Conservation (phyloP, 2,113 vertebrate genomes). For the Gallinago media region DNA sequence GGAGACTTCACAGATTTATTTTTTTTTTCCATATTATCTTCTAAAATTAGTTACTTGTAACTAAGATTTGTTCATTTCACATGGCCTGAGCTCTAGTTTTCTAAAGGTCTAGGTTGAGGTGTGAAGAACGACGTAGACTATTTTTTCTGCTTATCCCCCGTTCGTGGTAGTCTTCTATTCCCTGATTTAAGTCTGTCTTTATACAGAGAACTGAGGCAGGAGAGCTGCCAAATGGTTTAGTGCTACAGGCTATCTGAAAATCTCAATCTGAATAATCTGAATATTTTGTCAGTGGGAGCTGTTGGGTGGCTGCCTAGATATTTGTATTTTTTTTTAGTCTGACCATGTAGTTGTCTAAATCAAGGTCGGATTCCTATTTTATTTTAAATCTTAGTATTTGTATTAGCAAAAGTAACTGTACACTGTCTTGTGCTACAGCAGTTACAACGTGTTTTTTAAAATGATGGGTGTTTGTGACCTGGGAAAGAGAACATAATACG, state of each 20-base stretch:
- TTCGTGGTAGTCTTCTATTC: background rate
- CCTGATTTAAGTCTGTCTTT: background rate
- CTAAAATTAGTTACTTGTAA: background rate
- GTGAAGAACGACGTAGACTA: background rate
- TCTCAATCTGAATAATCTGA: slow-evolving; percentile 47
- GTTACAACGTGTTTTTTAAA: background rate
- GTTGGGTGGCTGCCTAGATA: slow-evolving; percentile 24
- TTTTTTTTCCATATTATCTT: background rate
- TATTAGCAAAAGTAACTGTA: background rate
- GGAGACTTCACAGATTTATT: too few relatives aligned
- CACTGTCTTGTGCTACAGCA: background rate
- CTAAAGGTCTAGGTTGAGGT: background rate
- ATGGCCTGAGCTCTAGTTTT: background rate
- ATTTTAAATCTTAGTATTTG: background rate
- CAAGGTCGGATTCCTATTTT: background rate
- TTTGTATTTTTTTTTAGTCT: background rate
- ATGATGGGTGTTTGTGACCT: background rate
- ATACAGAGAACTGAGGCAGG: background rate
- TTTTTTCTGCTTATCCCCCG: background rate
- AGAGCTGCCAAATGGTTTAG: slow-evolving; percentile 29
- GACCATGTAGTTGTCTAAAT: background rate
- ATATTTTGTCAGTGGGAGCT: slow-evolving; percentile 50
- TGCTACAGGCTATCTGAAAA: slow-evolving; percentile 45
- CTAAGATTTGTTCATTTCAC: background rate
- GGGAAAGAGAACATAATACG: background rate